These are phyloP conservation scores for Plagodis pulveraria DNA, from an alignment of 2,888 invertebrate genomes.

Conservation along the genomic window DNA sequence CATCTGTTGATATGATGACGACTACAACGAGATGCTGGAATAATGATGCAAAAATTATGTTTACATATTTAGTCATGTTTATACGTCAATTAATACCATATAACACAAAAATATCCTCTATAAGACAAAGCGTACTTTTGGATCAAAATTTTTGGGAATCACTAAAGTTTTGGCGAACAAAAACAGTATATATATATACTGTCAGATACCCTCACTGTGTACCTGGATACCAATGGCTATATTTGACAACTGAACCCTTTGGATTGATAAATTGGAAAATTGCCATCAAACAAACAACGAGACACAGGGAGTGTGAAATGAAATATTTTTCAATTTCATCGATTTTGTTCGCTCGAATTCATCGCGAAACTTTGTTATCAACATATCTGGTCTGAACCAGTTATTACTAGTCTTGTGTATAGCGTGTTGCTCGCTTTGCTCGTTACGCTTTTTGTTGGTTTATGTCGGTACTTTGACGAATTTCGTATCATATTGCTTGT, in stretches of 20 bases:
- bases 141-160: too few species aligned
- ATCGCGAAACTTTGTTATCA: conserved; percentile 36
- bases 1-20: too few species aligned
- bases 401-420: conserved; percentile 21
- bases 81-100: too few species aligned
- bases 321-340: conserved; percentile 50
- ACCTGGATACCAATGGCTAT: neutral
- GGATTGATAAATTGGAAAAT: conserved; percentile 32
- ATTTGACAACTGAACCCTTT: conserved; percentile 1
- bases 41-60: too few species aligned
- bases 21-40: too few species aligned
- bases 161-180: too few species aligned
- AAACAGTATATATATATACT: too few species aligned
- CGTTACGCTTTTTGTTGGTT: conserved; percentile 3
- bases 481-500: conserved; percentile 8
- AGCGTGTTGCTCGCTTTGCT: conserved; percentile 5
- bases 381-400: conserved; percentile 24
- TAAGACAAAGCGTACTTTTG: too few species aligned
- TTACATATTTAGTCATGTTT: too few species aligned
- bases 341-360: conserved; percentile 34
- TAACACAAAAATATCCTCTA: too few species aligned
- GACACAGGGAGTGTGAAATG: conserved; percentile 35
- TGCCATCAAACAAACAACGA: conserved; percentile 33
- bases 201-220: too few species aligned
- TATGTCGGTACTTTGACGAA: conserved; percentile 17